phyloP scores from a whole-genome alignment of 2,797 vertebrate species.

The Brachyalestes nurse region DNA sequence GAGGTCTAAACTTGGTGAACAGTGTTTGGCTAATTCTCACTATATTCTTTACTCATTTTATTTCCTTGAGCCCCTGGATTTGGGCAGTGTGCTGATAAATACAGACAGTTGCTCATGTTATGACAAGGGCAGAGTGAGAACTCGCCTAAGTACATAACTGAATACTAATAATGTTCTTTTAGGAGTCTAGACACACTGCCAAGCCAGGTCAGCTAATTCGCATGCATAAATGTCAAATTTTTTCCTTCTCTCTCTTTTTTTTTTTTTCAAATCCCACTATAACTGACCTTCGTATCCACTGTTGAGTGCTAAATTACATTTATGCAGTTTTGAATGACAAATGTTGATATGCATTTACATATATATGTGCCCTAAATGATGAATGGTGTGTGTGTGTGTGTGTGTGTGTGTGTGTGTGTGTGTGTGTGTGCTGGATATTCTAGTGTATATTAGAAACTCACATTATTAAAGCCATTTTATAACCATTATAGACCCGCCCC shows the following conservation, averaged over 20 bases:
- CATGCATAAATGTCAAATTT: constrained; percentile 71
- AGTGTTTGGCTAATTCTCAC: not conserved
- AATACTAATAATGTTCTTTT: constrained; percentile 64
- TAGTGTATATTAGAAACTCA: not conserved
- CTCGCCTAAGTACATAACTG: constrained; percentile 49
- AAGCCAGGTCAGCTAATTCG: constrained; percentile 59
- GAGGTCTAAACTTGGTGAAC: not conserved
- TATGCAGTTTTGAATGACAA: constrained; percentile 45
- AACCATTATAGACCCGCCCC: not conserved
- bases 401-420: not conserved
- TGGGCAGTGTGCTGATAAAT: constrained; percentile 20
- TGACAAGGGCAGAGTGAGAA: constrained; percentile 58
- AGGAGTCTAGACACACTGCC: constrained; percentile 41
- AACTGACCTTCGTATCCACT: constrained; percentile 47
- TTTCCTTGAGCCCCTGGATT: constrained; percentile 1
- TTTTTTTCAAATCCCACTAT: constrained; percentile 48
- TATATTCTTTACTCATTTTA: not conserved
- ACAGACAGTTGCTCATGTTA: constrained; percentile 29
- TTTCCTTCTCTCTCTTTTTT: constrained; percentile 49
- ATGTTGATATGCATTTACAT: constrained; percentile 42
- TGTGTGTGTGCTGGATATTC: not conserved
- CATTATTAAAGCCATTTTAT: not conserved
- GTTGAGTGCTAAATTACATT: constrained; percentile 57
- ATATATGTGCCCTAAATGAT: not conserved
- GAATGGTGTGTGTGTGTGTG: not conserved